Conservation (phyloP, 2,113 vertebrate species). For the Callithrix jacchus region DNA sequence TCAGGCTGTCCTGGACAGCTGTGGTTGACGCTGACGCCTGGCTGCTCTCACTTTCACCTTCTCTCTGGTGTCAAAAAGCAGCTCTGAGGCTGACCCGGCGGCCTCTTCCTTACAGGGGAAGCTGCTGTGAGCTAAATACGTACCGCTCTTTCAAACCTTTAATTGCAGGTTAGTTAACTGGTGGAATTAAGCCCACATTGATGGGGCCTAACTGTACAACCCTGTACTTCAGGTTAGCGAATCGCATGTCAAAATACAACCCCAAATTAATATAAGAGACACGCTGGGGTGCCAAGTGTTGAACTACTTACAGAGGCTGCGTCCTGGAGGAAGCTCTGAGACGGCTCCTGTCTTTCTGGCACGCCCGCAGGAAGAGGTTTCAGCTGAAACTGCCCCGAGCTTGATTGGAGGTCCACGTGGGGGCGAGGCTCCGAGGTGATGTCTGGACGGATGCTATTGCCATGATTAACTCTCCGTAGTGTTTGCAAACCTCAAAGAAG, state of each 20-base stretch:
- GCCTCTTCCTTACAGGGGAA: not conserved
- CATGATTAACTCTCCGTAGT: not conserved
- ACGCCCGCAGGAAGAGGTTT: not conserved
- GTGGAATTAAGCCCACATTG: not conserved
- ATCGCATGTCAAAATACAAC: not conserved
- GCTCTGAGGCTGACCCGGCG: not conserved
- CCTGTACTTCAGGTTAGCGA: not conserved
- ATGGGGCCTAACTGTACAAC: not conserved
- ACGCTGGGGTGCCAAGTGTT: no score
- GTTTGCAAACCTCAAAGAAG: not conserved
- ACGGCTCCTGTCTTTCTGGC: not conserved
- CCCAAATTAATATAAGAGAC: not conserved
- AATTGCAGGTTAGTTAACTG: not conserved
- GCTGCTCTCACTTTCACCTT: not conserved
- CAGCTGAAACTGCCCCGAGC: not conserved
- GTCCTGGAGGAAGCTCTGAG: not conserved
- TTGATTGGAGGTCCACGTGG: not conserved
- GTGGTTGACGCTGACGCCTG: accelerated
- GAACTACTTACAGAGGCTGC: not conserved
- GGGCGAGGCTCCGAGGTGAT: accelerated
- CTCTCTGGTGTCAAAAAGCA: not conserved
- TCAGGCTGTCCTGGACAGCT: not conserved
- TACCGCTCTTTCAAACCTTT: not conserved
- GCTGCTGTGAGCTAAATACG: not conserved
- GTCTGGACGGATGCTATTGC: no score